Conservation (phyloP, 92 coral and sea anemone species). For the Parazoanthus atlanticus region DNA sequence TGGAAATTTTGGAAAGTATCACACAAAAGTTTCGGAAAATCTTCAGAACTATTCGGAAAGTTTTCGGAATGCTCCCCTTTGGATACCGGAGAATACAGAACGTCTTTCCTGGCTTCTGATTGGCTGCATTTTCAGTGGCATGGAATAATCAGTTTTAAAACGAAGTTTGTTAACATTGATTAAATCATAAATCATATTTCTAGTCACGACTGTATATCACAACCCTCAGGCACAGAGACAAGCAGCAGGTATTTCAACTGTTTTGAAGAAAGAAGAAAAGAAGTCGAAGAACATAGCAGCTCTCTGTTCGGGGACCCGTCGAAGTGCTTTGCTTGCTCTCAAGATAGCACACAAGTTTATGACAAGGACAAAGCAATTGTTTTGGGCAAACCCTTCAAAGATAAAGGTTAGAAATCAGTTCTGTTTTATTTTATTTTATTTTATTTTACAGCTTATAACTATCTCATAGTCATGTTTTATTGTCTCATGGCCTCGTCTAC, state of each 20-base stretch:
- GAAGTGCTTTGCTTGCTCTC: conserved; percentile 5
- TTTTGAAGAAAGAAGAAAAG: background rate
- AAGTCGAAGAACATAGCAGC: background rate
- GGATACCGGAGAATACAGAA: no score
- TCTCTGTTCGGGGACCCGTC: background rate
- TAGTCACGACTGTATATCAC: background rate
- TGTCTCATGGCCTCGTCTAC: background rate
- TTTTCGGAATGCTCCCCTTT: no score
- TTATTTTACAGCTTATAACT: background rate
- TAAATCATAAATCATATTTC: background rate
- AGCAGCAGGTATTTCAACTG: background rate
- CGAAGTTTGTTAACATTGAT: background rate
- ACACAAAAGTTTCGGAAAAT: no score
- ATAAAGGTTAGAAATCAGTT: conserved; percentile 15
- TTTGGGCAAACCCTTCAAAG: conserved; percentile 28
- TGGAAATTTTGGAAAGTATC: no score
- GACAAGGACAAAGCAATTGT: conserved; percentile 5
- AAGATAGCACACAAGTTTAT: conserved; percentile 24
- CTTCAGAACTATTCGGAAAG: no score
- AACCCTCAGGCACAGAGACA: background rate
- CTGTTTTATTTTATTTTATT: background rate
- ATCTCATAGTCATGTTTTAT: background rate
- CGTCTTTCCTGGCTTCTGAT: no score
- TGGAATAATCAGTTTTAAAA: background rate
- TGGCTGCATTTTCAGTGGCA: background rate